Conservation (phyloP, 2,888 invertebrate genomes). For the Matsumyia berberina region DNA sequence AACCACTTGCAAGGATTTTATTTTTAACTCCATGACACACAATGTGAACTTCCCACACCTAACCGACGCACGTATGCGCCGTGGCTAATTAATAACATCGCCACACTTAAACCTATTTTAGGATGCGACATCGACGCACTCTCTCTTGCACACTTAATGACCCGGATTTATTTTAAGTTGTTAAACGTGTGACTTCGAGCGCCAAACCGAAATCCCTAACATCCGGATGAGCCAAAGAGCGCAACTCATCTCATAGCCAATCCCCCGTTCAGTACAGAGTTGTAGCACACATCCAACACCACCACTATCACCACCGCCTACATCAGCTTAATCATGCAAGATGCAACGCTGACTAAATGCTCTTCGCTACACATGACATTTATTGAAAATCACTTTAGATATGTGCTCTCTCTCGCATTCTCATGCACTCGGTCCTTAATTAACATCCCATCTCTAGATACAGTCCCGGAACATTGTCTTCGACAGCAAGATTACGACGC, state of each 20-base stretch:
- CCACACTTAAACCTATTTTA: constrained; percentile 70
- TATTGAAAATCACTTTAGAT: constrained; percentile 75
- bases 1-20: constrained; percentile 61
- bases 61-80: constrained; percentile 55
- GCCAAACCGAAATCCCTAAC: constrained; percentile 65
- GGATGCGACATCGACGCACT: constrained; percentile 31
- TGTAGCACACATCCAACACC: constrained; percentile 19
- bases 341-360: constrained; percentile 66
- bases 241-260: constrained; percentile 57
- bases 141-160: constrained; percentile 62
- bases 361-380: constrained; percentile 67
- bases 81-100: constrained; percentile 68
- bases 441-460: constrained; percentile 68
- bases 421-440: constrained; percentile 62
- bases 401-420: constrained; percentile 7
- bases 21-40: constrained; percentile 55
- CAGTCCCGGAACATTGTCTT: constrained; percentile 71
- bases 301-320: constrained; percentile 55
- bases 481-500: constrained; percentile 69
- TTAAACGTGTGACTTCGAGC: constrained; percentile 70
- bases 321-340: constrained; percentile 70
- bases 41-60: constrained; percentile 55
- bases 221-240: constrained; percentile 73
- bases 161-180: constrained; percentile 76
- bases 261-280: constrained; percentile 14